These are phyloP conservation scores for Phengaris arion DNA, from an alignment of 2,888 invertebrate genomes.

Conservation along the genomic window DNA sequence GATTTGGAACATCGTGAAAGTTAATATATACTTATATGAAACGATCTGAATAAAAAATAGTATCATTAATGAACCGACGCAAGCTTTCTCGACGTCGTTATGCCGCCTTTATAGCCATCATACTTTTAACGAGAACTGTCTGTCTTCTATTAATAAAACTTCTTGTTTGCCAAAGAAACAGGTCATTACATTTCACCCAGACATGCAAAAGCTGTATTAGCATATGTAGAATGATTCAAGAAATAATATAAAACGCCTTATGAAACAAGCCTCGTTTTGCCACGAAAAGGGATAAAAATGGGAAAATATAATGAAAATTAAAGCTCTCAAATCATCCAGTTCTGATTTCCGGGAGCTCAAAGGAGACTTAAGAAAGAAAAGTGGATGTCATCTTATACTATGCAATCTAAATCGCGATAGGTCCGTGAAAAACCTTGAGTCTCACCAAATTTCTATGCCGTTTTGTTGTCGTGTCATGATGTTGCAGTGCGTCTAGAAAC, in stretches of 20 bases:
- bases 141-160: conserved; percentile 19
- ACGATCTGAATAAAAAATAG: conserved; percentile 22
- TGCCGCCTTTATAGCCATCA: conserved; percentile 9
- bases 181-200: conserved; percentile 12
- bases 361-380: neutral
- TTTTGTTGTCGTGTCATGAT: neutral
- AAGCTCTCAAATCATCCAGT: neutral
- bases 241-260: too few relatives aligned
- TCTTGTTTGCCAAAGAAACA: conserved; percentile 17
- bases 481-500: too few relatives aligned
- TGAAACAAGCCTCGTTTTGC: too few relatives aligned
- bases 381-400: neutral
- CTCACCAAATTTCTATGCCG: too few relatives aligned
- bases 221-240: neutral
- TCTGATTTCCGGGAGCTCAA: neutral
- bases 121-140: conserved; percentile 26
- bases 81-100: conserved; percentile 17
- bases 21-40: conserved; percentile 6
- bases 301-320: neutral
- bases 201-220: conserved; percentile 12
- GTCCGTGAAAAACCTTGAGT: too few relatives aligned
- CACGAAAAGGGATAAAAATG: too few relatives aligned
- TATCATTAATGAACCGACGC: conserved; percentile 19
- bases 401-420: too few relatives aligned
- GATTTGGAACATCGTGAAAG: neutral